Base-by-base conservation (phyloP, 2,888 invertebrate species). In the Sceliomorpha sp. region DNA sequence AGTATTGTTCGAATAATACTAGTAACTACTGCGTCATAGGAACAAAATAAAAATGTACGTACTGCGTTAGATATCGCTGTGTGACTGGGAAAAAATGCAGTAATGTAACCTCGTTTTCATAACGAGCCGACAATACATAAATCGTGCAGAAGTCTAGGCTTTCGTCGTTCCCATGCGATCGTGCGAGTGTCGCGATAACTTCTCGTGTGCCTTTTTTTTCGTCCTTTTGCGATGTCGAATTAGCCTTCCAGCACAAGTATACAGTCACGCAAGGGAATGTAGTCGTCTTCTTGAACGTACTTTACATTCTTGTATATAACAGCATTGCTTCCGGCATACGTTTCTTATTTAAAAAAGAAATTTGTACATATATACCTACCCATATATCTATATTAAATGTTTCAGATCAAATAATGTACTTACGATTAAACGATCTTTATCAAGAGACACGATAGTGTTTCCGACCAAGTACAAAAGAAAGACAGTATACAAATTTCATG, bases 141-240 rank as follows among this genome's bases (percentile, higher is more conserved):
- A 32, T 56, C 48, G 45, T 36, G 29, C 27, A 31, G 29, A 10
- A 26, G 24, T 15, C 24, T 39, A 15, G 44, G 10, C 55, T 53
- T 63, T 58, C 45, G 58, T 50, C 58, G 58, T 66, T 51, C 58
- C 40, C 66, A 58, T 51, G 40, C 36, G 39, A 51, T 56, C 62
- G 53, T 34, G 62, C 47, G 47, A 58, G 58, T 39, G 58, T 45
- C 58, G 51, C 58, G 58, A 66, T 66, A 58, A 66, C 40, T 66
- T 50, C 29, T 56, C 44, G 14, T 37, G 48, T 10, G 36, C 8
- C 37, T 39, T 47, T 62, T n/a, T 63, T 64, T 24, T 20, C 31
- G 24, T 40, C 27, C 47, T 55, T 47, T 47, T 29, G 55, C 63
- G 27, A 63, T 55, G 63, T 63, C 63, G 55, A 63, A 55, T 63